Evolutionary conservation across 2,888 invertebrate species (phyloP), one percentile per base, ranked within the genome.

Genomic region (Drosophila colorata): DNA sequence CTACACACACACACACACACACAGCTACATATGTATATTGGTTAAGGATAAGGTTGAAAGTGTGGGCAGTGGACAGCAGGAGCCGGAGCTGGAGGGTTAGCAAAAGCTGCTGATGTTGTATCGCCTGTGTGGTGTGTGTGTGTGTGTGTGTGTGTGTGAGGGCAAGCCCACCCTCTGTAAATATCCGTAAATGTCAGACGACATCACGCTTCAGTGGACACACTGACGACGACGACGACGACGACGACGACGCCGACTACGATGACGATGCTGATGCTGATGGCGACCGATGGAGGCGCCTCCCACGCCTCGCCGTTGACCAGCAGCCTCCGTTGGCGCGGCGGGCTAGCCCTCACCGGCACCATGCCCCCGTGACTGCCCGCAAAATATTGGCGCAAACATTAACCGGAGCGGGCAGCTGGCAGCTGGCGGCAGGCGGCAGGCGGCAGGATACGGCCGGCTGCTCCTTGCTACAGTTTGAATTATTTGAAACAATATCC

Each of bases 401-500:
- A 87, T 74, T 74, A 71, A 67, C 52, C n/a, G 47, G 6, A 8
- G 48, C 9, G 38, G 43, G 13, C n/a, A 20, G 33, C 9, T 8
- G 18, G 37, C 16, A 28, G 67, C 25, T 33, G 43, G 55, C 41
- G 53, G 72, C 52, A 69, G 44, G 69, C n/a, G 25, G 33, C 9
- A 8, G 18, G 37, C 16, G 35, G 67, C 25, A 38, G 43, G 55
- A 40, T 44, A 53, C 41, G 53, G 72, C 52, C 74, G 44, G 69
- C 37, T 64, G 69, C 70, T 76, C 56, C 52, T 51, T 52, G 79
- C 74, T 61, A 70, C 67, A 78, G 78, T 76, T 89, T 83, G 87
- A 89, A 89, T 89, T 89, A 86, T 86, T 86, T 86, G 89, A 86
- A 86, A 88, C 88, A 89, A 89, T 88, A 89, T 85, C 80, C 76